These are phyloP conservation scores for Rutilus rutilus DNA, from an alignment of 2,113 vertebrate species.

Conservation along the genomic window DNA sequence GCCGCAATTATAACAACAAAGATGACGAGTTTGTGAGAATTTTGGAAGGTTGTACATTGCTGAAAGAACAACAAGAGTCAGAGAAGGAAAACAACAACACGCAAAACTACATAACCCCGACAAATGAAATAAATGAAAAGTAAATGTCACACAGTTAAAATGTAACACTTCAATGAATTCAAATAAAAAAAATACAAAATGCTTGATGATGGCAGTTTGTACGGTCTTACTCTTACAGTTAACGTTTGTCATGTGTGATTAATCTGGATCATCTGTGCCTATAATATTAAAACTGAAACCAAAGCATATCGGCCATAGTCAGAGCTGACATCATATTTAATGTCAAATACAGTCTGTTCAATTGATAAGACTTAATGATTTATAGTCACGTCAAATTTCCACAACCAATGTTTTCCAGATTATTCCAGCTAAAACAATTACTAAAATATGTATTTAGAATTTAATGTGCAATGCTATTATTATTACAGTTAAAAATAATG, in stretches of 20 bases:
- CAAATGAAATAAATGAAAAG: not conserved
- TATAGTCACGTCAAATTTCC: not conserved
- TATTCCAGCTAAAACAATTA: not conserved
- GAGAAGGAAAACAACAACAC: not conserved
- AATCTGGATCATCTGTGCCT: not conserved
- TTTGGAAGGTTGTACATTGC: not conserved
- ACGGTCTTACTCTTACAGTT: not conserved
- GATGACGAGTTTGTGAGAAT: not conserved
- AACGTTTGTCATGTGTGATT: not conserved
- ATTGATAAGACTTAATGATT: not conserved
- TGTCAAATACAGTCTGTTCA: not conserved
- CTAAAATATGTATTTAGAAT: not conserved
- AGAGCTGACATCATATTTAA: not conserved
- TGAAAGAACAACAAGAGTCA: not conserved
- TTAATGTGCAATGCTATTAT: not conserved
- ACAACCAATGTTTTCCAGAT: not conserved
- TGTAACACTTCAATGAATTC: not conserved
- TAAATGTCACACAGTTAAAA: not conserved
- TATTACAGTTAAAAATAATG: not conserved
- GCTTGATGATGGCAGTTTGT: too few species aligned
- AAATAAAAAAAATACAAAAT: not conserved
- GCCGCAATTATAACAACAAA: not conserved
- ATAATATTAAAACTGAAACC: not conserved
- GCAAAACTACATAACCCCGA: not conserved
- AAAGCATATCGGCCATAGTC: not conserved